These are phyloP conservation scores for Drosophila burlai DNA, from an alignment of 1,140 invertebrate genomes.

Conservation along the genomic window DNA sequence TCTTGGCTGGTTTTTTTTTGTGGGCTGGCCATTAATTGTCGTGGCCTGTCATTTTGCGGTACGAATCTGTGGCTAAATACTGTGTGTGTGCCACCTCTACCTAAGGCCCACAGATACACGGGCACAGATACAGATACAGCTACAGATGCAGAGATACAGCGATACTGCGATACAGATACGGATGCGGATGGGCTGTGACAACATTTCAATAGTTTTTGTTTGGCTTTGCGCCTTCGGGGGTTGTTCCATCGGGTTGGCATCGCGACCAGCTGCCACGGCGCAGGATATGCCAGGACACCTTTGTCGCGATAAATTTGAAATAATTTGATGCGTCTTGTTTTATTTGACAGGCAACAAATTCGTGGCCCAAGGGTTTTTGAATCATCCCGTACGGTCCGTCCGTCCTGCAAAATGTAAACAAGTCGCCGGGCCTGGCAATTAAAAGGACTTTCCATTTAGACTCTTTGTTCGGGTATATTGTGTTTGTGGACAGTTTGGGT, in stretches of 20 bases:
- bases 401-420: conserved; percentile 60
- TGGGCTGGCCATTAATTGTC: conserved; percentile 62
- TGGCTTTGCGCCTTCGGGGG: conserved; percentile 14
- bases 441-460: conserved; percentile 49
- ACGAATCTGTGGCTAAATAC: conserved; percentile 71
- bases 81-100: conserved; percentile 29
- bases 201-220: conserved; percentile 49
- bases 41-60: conserved; percentile 78
- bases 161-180: neutral
- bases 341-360: conserved; percentile 82
- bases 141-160: neutral
- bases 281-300: conserved; percentile 31
- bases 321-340: conserved; percentile 83
- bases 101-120: conserved; percentile 6
- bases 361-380: conserved; percentile 61
- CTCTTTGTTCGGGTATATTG: conserved; percentile 3
- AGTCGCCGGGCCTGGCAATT: conserved; percentile 70
- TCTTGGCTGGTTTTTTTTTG: neutral
- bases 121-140: neutral
- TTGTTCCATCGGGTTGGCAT: conserved; percentile 15
- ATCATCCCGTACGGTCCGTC: conserved; percentile 2
- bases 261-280: conserved; percentile 37
- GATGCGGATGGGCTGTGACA: conserved; percentile 27
- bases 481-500: neutral
- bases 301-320: conserved; percentile 78